phyloP scores from a whole-genome alignment of 64 coral and sea anemone genomes.

The Montipora capricornis region DNA sequence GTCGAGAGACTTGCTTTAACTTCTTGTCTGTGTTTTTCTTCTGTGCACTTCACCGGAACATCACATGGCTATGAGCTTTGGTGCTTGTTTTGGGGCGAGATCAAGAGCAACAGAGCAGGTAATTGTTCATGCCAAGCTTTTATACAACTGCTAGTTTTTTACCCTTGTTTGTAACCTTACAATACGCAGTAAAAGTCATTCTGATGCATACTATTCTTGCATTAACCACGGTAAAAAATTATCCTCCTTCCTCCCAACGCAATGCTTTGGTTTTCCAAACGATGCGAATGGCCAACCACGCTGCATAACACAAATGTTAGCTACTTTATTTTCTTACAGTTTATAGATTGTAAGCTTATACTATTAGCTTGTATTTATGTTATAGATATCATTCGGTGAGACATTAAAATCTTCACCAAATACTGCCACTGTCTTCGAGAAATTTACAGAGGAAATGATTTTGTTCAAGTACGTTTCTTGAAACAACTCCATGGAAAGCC shows the following conservation, averaged over 20 bases:
- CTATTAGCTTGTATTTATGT: neutral
- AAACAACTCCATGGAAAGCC: neutral
- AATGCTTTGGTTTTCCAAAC: neutral
- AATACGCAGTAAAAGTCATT: neutral
- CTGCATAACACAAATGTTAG: neutral
- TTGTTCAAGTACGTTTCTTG: neutral
- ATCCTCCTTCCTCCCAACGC: neutral
- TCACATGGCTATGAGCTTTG: conserved; percentile 52
- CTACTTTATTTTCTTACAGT: neutral
- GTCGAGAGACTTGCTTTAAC: neutral
- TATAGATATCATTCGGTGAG: neutral
- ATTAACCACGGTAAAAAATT: too few relatives aligned
- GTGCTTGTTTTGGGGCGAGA: conserved; percentile 38
- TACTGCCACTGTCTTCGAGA: neutral
- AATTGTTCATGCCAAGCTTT: neutral
- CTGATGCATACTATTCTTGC: neutral
- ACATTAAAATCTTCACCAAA: conserved; percentile 1
- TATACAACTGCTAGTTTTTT: neutral
- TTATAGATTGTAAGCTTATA: neutral
- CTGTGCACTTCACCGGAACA: neutral
- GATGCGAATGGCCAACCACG: neutral
- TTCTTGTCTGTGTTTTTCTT: neutral
- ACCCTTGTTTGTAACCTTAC: neutral
- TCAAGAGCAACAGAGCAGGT: conserved; percentile 35
- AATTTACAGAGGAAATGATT: neutral